Conservation (phyloP, 2,113 vertebrate species). For the Sturnira hondurensis region DNA sequence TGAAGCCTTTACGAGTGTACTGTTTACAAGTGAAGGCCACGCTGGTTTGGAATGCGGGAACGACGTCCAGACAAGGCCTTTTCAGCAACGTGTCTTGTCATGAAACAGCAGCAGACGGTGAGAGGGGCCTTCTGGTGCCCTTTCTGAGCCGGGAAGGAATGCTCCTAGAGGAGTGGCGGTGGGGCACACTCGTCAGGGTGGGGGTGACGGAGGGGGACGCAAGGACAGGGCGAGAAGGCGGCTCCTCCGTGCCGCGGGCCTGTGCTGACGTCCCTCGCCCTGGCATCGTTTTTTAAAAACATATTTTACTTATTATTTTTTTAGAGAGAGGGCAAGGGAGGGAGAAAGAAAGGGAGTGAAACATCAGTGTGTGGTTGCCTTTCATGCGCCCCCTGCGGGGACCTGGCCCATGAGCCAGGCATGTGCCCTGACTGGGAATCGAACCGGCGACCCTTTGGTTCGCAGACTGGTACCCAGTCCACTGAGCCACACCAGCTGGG, state of each 20-base stretch:
- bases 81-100: conserved; percentile 64
- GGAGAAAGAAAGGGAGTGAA: too few species aligned
- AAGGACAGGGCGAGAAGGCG: too few species aligned
- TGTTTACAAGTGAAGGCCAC: conserved; percentile 74
- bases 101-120: conserved; percentile 72
- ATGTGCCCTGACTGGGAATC: too few species aligned
- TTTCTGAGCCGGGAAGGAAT: neutral
- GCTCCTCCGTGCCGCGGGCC: fast-evolving
- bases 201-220: neutral
- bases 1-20: conserved; percentile 74
- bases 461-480: too few species aligned
- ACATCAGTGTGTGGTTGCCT: too few species aligned
- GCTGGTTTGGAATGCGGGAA: fast-evolving
- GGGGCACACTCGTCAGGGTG: fast-evolving
- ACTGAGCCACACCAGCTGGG: too few species aligned
- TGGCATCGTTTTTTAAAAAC: too few species aligned
- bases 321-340: too few species aligned
- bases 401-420: too few species aligned
- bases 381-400: too few species aligned
- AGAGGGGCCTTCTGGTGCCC: neutral
- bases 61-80: neutral
- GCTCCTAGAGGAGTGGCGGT: neutral
- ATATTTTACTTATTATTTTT: too few species aligned
- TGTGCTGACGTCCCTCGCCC: fast-evolving
- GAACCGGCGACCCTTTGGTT: too few species aligned